Percentiles rank a stretch among this genome's conserved stretches.
Evolutionary conservation across 2,888 invertebrate genomes (phyloP).

Genomic region (Neoascia interrupta): DNA sequence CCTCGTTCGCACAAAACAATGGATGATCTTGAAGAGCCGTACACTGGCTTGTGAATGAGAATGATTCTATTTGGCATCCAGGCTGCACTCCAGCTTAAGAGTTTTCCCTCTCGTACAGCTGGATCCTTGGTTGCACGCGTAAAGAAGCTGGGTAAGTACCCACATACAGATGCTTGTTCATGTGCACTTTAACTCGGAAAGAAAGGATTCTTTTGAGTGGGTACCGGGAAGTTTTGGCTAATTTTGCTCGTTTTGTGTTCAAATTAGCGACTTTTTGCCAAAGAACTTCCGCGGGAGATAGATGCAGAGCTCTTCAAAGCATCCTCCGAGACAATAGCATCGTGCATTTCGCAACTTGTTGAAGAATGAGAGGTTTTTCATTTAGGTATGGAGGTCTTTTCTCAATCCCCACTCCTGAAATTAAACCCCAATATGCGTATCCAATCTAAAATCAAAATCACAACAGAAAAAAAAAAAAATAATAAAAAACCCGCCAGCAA

Average conservation of each 20-base stretch:
- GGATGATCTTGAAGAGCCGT: slow-evolving; percentile 25
- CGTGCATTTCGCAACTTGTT: no score
- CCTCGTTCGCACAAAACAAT: slow-evolving; percentile 22
- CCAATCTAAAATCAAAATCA: no score
- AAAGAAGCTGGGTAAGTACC: slow-evolving; percentile 3
- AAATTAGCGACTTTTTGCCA: slow-evolving; percentile 34
- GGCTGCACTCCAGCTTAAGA: no score
- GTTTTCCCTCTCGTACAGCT: background rate
- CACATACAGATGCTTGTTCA: background rate
- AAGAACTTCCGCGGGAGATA: no score
- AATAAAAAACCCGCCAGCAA: no score
- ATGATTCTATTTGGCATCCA: slow-evolving; percentile 9
- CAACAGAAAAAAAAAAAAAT: no score
- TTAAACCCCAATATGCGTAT: no score
- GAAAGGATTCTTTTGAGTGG: background rate
- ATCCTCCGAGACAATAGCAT: no score
- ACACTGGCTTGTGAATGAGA: slow-evolving; percentile 10
- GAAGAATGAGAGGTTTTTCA: no score
- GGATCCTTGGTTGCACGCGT: background rate
- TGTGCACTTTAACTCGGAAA: slow-evolving; percentile 13
- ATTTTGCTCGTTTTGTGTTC: slow-evolving; percentile 12
- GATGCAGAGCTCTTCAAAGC: no score
- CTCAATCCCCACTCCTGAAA: no score
- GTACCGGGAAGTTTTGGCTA: slow-evolving; percentile 8
- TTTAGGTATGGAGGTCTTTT: no score